These are phyloP conservation scores for Hylyphantes graminicola DNA, from an alignment of 1,140 invertebrate genomes.

Conservation along the genomic window DNA sequence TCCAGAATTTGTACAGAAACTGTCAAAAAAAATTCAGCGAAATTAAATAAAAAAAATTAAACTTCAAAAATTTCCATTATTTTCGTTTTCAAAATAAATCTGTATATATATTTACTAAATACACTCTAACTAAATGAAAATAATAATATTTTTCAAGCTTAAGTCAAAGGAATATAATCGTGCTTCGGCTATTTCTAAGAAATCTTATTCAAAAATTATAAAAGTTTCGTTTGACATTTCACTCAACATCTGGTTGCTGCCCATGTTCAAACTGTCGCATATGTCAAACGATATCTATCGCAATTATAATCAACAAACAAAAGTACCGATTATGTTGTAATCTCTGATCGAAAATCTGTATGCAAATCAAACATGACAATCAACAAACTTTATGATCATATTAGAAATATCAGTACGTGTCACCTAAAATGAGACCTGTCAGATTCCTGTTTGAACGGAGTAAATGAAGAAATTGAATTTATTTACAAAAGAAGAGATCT, in stretches of 20 bases:
- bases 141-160: not conserved
- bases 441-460: conserved; percentile 37
- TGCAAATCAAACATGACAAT: conserved; percentile 3
- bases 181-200: not conserved
- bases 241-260: conserved; percentile 25
- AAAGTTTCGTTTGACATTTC: conserved; percentile 29
- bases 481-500: not conserved
- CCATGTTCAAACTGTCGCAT: conserved; percentile 6
- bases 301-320: conserved; percentile 5
- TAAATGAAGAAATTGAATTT: conserved; percentile 36
- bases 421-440: conserved; percentile 42
- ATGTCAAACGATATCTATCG: not conserved
- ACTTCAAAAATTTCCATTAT: not conserved
- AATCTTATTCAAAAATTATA: not conserved
- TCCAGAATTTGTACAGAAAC: too few relatives aligned
- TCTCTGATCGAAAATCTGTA: not conserved
- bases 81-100: not conserved
- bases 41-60: too few relatives aligned
- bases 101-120: not conserved
- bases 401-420: conserved; percentile 43
- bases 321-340: not conserved
- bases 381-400: not conserved
- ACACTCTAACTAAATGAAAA: not conserved
- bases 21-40: too few relatives aligned
- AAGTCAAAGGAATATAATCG: not conserved